Evolutionary conservation across 2,888 invertebrate genomes (phyloP).

Genomic region (Pandemis cinnamomeana): DNA sequence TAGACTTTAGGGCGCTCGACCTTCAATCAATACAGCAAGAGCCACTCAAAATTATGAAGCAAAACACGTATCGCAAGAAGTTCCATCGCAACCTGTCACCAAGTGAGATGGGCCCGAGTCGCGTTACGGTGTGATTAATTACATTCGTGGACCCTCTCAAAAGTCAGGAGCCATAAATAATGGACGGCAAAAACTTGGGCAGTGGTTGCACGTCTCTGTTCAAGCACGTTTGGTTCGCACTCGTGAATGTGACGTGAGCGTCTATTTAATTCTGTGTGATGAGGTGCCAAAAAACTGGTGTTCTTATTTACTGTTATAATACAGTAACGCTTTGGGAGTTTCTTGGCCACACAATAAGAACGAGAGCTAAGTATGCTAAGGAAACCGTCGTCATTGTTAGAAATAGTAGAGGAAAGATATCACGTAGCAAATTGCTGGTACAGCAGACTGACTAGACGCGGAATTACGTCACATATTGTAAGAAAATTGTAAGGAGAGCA

Average conservation of each 20-base stretch:
- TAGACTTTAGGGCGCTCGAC: neutral
- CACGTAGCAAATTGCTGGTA: too few species aligned
- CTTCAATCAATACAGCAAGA: conserved; percentile 12
- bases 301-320: neutral
- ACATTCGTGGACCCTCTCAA: conserved; percentile 39
- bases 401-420: too few species aligned
- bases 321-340: too few species aligned
- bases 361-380: too few species aligned
- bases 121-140: conserved; percentile 40
- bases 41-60: conserved; percentile 33
- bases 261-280: neutral
- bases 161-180: conserved; percentile 38
- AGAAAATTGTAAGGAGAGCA: too few species aligned
- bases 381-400: too few species aligned
- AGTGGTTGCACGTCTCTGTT: conserved; percentile 24
- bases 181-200: conserved; percentile 35
- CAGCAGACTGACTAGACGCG: too few species aligned
- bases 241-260: neutral
- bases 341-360: too few species aligned
- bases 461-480: too few species aligned
- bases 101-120: conserved; percentile 27
- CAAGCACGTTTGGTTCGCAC: conserved; percentile 8
- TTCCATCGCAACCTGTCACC: conserved; percentile 35
- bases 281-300: neutral
- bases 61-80: conserved; percentile 38